Conservation (phyloP, 1,140 invertebrate genomes). For the Myzus persicae region DNA sequence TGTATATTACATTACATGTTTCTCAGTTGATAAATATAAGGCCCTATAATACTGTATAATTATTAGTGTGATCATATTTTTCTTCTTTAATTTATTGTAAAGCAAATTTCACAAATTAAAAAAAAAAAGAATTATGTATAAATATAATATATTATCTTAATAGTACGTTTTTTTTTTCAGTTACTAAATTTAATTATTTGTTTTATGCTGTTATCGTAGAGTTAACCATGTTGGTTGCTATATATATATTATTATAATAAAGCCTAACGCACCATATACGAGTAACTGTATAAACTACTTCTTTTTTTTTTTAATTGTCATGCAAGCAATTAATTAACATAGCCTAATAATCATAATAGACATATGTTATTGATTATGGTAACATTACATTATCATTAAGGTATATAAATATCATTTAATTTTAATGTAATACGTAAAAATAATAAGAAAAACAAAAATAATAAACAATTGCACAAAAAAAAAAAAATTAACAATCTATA, state of each 20-base stretch:
- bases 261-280: slow-evolving; percentile 40
- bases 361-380: slow-evolving; percentile 50
- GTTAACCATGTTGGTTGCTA: neutral
- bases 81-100: neutral
- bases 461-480: slow-evolving; percentile 47
- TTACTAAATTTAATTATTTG: neutral
- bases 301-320: slow-evolving; percentile 45
- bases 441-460: slow-evolving; percentile 48
- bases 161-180: neutral
- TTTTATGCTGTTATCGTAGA: slow-evolving; percentile 4
- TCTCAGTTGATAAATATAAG: slow-evolving; percentile 27
- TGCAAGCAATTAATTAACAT: slow-evolving; percentile 47
- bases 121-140: neutral
- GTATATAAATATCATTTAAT: slow-evolving; percentile 32
- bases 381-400: slow-evolving; percentile 38
- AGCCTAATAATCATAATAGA: slow-evolving; percentile 34
- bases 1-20: slow-evolving; percentile 1
- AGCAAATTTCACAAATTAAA: slow-evolving; percentile 25
- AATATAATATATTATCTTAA: slow-evolving; percentile 1
- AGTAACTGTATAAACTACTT: slow-evolving; percentile 41
- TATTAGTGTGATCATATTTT: slow-evolving; percentile 30
- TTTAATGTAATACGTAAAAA: slow-evolving; percentile 31
- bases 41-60: slow-evolving; percentile 32
- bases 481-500: slow-evolving; percentile 40
- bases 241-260: neutral